Base-by-base conservation (phyloP, 2,888 invertebrate genomes). In the Hirtodrosophila alboralis region DNA sequence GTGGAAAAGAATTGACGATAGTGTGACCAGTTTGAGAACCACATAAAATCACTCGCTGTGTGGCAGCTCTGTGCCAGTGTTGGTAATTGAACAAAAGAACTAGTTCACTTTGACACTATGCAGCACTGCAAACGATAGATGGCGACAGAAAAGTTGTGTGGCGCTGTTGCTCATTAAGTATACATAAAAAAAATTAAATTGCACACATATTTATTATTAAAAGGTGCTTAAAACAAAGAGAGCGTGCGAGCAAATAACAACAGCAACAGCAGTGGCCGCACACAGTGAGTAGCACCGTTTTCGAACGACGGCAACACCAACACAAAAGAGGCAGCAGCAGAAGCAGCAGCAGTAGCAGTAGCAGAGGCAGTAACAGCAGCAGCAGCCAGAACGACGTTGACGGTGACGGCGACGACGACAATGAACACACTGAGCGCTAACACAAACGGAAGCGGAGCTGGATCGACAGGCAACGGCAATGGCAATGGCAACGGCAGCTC, bases 101-200 rank as follows among this genome's bases (percentile, higher is more conserved):
- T 52, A 54, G 70, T 70, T 70, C 73, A 21, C n/a, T 51, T 28
- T 1, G 2, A 16, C 26, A 28, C 21, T 58, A 9, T 34, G 14
- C 56, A 74, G n/a, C 71, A 74, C 74, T 68, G 48, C 21, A 68
- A 52, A 71, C 70, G 49, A 41, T 75, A 72, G 71, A 72, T 72
- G 71, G 75, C 72, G 72, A 70, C 51, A 65, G 41, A 62, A 49
- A 51, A 62, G 37, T 68, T 74, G 61, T 69, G 68, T 70, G 47
- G 63, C 71, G 75, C 75, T 72, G 75, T 72, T 75, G 72, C 75
- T 73, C 71, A 71, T 73, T 75, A 83, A 79, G 78, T 78, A 79
- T 79, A 79, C 79, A 79, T 83, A 79, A 83, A 79, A 78, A 58
- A 81, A 84, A 74, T 69, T 77, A 84, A 71, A 65, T 77, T 81